Base-by-base conservation (phyloP, 64 coral and sea anemone species). In the Montipora sp. region DNA sequence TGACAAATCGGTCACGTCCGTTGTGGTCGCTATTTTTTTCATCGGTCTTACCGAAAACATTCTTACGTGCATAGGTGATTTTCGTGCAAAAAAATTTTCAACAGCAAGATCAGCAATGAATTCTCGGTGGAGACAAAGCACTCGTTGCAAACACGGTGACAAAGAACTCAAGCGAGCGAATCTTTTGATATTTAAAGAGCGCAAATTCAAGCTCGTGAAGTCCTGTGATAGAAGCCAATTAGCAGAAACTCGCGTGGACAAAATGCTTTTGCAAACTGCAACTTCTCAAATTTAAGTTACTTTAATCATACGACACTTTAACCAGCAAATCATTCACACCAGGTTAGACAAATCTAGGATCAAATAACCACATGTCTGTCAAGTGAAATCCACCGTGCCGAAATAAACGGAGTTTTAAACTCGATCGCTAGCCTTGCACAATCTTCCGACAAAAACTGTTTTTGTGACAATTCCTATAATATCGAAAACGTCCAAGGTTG, bases 1-100 rank as follows among this genome's bases (percentile, higher is more conserved):
- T 6, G 43, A 47, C 5, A 71, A 49, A 49, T 85, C 63, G 47
- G 82, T 85, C 82, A 85, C 82, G 82, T 85, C 65, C 65, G 82
- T 63, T 7, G 44, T 10, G 7, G 16, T 48, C 16, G 48, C 45
- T 10, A 8, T 11, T 49, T 48, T 48, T 77, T 77, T 5, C 5
- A 2, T 16, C 5, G 14, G 8, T 12, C 60, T 12, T 18, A 63
- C 60, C 36, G 3, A 63, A 63, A 63, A 63, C 9, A 12, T 3
- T 16, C 14, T 15, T 15, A 2, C 14, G 8, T 16, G 60, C 9
- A 14, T 4, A 14, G 60, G 9, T 3, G 60, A 63, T 18, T 63
- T 57, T 57, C 53, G 53, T 11, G 36, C 36, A 36, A 36, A 36
- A 36, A 36, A 55, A 55, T 55, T 55, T 0, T 55, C 51, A 5